Base-by-base conservation (phyloP, 2,888 invertebrate species). In the Zaprionus bogoriensis region DNA sequence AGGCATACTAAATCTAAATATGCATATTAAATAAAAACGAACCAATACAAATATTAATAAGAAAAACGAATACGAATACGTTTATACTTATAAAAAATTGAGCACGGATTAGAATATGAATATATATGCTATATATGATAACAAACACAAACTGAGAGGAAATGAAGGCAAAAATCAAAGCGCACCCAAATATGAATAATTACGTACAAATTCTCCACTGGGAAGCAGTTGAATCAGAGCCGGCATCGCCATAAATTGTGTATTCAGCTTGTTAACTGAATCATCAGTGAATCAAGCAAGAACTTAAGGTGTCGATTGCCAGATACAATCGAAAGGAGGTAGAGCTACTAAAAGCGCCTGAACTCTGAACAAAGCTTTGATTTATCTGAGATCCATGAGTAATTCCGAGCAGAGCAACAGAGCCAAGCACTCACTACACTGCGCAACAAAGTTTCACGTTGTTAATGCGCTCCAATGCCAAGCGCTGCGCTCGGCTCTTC, bases 211-310 rank as follows among this genome's bases (percentile, higher is more conserved):
- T 30, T n/a, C 4, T 3, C 12, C 12, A 32, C 14, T 12, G 17
- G 32, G 32, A 17, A 36, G 9, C 27, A 27, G 27, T 7, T 27
- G 10, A 36, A 36, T n/a, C 4, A n/a, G 30, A 17, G 17, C 4
- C 17, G 7, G 7, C 30, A 4, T 14, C 32, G 3, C 14, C 14
- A 36, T 14, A 36, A 36, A 36, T 32, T 32, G 32, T 14, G 14
- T 32, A 32, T 9, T 14, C n/a, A n/a, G n/a, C 38, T 41, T 12
- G 39, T 41, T 17, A 7, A 22, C n/a, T 41, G 41, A 41, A 20
- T 41, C 41, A 41, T n/a, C 41, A 41, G 22, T 41, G 41, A 41
- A 41, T 41, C 22, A 41, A 27, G n/a, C 22, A 41, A 36, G 17
- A 36, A 9, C 32, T 36, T 36, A 36, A 36, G 17, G 3, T 36